Evolutionary conservation across 30 jellyfish, hydroid and myxozoan species (phyloP), one percentile per base, ranked within the genome.

Genomic region (Aurelia coerulea): DNA sequence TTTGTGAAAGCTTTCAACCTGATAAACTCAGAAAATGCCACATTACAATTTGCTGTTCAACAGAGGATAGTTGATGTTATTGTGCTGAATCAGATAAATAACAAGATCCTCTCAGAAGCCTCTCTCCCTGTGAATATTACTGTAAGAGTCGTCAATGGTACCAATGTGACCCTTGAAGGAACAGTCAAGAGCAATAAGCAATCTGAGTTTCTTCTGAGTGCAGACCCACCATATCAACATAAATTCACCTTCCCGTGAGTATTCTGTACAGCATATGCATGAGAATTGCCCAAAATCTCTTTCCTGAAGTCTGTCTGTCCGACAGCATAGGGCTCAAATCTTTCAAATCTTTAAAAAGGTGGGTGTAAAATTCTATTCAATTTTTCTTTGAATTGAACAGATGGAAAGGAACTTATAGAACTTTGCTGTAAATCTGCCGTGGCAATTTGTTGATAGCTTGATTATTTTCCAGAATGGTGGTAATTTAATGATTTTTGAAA

Each of bases 161-260:
- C 93, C 34, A 84, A 84, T 34, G 80, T 84, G 15, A 72, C 93
- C 29, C 33, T 84, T 10, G 62, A 15, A 10, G 87, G 86, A n/a
- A 42, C 65, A 6, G 31, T 52, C 12, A 81, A 69, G 12, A 65
- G 82, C 42, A 64, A 42, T 10, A 35, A 17, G 49, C 51, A 39
- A 39, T 39, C 51, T 39, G 51, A 39, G 51, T 39, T 3, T 39
- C 51, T 39, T 39, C 51, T 39, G 0, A 39, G 9, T 39, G 51
- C 51, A 39, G 51, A 39, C 51, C 51, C 51, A 39, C 51, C 8
- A 39, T 39, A 39, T 56, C 13, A 5, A 29, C 86, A 54, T 12
- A 31, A 52, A 11, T 39, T 53, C 66, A 62, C 67, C 12, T 33
- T 78, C 67, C 49, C 67, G 88, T 78, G 33, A 58, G 74, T 32